Evolutionary conservation across 1,140 invertebrate genomes (phyloP).

Genomic region (Drosophila lini): DNA sequence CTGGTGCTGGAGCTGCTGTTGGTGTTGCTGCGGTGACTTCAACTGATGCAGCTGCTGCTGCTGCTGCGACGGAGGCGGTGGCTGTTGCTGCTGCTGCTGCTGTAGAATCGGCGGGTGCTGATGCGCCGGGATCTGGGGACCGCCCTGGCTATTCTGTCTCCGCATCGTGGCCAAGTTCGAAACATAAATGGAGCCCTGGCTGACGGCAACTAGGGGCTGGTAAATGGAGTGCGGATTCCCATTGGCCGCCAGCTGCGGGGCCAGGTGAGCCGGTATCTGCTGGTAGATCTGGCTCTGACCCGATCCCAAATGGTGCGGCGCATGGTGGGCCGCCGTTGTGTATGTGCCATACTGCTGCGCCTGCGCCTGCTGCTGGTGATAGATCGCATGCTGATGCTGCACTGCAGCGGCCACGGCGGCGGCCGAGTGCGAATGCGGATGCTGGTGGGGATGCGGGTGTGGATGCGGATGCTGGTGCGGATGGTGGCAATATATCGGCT

Average conservation of each 20-base stretch:
- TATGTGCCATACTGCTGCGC: slow-evolving; percentile 78
- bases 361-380: slow-evolving; percentile 80
- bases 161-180: slow-evolving; percentile 83
- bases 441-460: slow-evolving; percentile 80
- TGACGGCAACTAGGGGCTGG: slow-evolving; percentile 79
- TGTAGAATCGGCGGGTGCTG: slow-evolving; percentile 58
- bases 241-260: slow-evolving; percentile 65
- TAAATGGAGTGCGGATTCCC: slow-evolving; percentile 83
- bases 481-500: slow-evolving; percentile 83
- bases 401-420: slow-evolving; percentile 78
- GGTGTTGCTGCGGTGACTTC: slow-evolving; percentile 64
- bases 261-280: slow-evolving; percentile 79
- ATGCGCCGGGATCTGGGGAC: slow-evolving; percentile 72
- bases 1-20: slow-evolving; percentile 41
- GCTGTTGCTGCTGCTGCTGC: slow-evolving; percentile 58
- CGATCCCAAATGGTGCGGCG: slow-evolving; percentile 73
- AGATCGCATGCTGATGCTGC: slow-evolving; percentile 82
- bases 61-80: slow-evolving; percentile 64
- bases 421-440: slow-evolving; percentile 80
- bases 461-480: slow-evolving; percentile 77
- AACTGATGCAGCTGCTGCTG: slow-evolving; percentile 74
- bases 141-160: slow-evolving; percentile 75
- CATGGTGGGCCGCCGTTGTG: slow-evolving; percentile 75
- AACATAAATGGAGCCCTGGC: slow-evolving; percentile 79
- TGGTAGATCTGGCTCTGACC: slow-evolving; percentile 82